phyloP scores from a whole-genome alignment of 2,113 vertebrate genomes.

The Numida meleagris region DNA sequence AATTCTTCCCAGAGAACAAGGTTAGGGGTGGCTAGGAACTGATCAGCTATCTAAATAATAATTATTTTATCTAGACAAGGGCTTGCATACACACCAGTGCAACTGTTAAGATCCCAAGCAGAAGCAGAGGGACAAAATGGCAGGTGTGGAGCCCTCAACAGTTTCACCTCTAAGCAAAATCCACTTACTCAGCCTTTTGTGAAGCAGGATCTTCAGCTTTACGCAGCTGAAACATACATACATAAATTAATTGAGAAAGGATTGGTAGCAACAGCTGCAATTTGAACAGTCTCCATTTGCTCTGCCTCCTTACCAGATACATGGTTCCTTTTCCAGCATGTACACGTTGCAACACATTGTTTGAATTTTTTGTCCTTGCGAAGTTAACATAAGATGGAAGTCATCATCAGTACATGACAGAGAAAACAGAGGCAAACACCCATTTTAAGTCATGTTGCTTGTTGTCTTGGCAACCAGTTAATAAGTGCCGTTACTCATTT shows the following conservation, averaged over 20 bases:
- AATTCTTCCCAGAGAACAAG: background rate
- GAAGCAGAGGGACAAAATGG: background rate
- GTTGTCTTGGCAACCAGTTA: conserved; percentile 67
- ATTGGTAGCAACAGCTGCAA: background rate
- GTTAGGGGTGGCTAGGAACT: background rate
- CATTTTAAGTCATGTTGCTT: conserved; percentile 17
- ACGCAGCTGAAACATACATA: background rate
- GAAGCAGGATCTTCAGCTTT: background rate
- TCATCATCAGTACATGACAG: background rate
- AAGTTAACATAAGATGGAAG: conserved; percentile 21
- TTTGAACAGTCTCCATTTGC: background rate
- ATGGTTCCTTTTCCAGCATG: background rate
- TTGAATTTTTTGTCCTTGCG: background rate
- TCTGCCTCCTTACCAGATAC: background rate
- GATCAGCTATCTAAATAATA: background rate
- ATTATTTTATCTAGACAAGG: background rate
- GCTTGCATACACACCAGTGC: background rate
- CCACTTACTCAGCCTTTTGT: background rate
- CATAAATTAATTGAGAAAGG: background rate
- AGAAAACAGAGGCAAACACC: conserved; percentile 37
- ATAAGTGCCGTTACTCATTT: conserved; percentile 48
- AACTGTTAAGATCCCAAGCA: background rate
- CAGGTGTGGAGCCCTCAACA: background rate
- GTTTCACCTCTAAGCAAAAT: background rate
- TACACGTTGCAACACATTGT: background rate